Conservation (phyloP, 2,113 vertebrate genomes). For the Megaleporinus macrocephalus region DNA sequence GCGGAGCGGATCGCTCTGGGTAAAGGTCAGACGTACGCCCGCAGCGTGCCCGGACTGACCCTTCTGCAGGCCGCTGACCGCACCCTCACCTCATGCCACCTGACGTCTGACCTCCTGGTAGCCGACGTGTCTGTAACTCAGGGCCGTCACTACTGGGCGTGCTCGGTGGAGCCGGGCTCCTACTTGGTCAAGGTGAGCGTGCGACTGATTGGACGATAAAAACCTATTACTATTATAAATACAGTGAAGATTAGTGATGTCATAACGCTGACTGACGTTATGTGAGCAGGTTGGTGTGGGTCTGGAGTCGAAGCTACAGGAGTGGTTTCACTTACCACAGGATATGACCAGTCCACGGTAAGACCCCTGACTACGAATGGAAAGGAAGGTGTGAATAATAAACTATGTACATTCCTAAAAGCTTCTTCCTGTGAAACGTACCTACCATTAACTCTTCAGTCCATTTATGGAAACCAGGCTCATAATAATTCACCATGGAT, state of each 20-base stretch:
- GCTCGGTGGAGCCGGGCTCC: slow-evolving; percentile 92
- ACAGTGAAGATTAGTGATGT: background rate
- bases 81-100: slow-evolving; percentile 90
- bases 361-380: slow-evolving; percentile 36
- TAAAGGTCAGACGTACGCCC: slow-evolving; percentile 90
- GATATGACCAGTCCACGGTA: slow-evolving; percentile 96
- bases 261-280: slow-evolving; percentile 1
- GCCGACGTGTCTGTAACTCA: slow-evolving; percentile 87
- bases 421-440: too few species aligned
- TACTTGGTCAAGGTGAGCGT: slow-evolving; percentile 88
- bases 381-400: too few species aligned
- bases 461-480: too few species aligned
- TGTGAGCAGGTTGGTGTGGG: slow-evolving; percentile 86
- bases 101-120: slow-evolving; percentile 91
- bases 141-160: slow-evolving; percentile 96
- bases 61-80: slow-evolving; percentile 84
- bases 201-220: too few species aligned
- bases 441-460: too few species aligned
- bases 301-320: slow-evolving; percentile 91
- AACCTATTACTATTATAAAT: background rate
- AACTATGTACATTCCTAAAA: too few species aligned
- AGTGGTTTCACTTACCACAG: slow-evolving; percentile 94
- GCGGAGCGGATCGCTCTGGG: slow-evolving; percentile 90
- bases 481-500: too few species aligned
- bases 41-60: slow-evolving; percentile 90